Percentiles rank a stretch among this genome's conserved stretches.
Conservation (phyloP, 2,113 vertebrate species). For the Spilogale gracilis region DNA sequence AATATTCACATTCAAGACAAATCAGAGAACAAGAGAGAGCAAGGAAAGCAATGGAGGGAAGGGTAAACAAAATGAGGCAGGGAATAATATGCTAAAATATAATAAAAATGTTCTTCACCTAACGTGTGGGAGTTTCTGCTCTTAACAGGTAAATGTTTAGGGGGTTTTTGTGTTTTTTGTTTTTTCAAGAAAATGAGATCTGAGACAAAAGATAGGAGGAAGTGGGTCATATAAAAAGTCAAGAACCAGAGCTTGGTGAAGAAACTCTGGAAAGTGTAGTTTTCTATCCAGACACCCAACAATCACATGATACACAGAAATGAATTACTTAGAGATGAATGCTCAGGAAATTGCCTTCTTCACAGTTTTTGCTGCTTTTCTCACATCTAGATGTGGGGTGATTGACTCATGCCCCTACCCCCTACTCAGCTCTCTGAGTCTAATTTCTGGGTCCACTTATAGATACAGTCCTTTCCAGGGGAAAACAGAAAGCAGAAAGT, state of each 20-base stretch:
- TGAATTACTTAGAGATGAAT: background rate
- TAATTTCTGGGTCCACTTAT: background rate
- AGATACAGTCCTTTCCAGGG: background rate
- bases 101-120: background rate
- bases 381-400: background rate
- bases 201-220: background rate
- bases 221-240: background rate
- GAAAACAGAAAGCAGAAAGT: background rate
- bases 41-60: background rate
- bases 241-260: background rate
- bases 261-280: background rate
- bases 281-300: background rate
- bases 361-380: conserved; percentile 16
- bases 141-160: background rate
- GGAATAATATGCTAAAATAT: background rate
- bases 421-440: background rate
- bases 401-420: background rate
- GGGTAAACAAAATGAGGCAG: background rate
- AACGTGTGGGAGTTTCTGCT: background rate
- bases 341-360: background rate
- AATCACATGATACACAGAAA: background rate
- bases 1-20: background rate
- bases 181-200: background rate
- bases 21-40: background rate
- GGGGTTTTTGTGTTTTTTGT: no score